phyloP scores from a whole-genome alignment of 2,113 vertebrate genomes.

The Labrus mixtus region DNA sequence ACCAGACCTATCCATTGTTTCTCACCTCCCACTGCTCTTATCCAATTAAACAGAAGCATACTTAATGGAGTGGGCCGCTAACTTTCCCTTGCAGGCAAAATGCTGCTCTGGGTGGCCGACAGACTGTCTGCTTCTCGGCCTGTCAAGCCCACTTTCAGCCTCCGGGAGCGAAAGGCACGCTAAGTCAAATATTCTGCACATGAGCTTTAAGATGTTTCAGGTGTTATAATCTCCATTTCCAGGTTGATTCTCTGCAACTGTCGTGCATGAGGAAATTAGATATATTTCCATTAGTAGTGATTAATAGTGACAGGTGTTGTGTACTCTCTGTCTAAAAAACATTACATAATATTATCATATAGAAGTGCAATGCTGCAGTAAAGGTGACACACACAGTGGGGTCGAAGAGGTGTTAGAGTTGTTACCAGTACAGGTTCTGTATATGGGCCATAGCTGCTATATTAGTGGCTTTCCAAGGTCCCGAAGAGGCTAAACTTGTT shows the following conservation, averaged over 20 bases:
- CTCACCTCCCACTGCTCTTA: constrained; percentile 43
- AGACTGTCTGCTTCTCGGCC: neutral
- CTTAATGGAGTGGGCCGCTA: constrained; percentile 26
- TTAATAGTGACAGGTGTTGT: neutral
- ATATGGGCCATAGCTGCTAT: constrained; percentile 39
- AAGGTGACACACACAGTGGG: neutral
- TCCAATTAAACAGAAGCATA: constrained; percentile 53
- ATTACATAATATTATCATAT: neutral
- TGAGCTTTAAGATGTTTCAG: neutral
- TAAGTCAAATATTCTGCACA: neutral
- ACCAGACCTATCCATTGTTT: constrained; percentile 14
- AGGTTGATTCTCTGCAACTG: neutral
- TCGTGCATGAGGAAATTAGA: neutral
- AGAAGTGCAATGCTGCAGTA: neutral
- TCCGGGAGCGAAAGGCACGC: too few relatives aligned
- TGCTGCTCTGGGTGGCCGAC: neutral
- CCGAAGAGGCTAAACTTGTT: constrained; percentile 61
- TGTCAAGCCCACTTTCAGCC: neutral
- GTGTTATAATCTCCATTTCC: neutral
- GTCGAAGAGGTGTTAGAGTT: constrained; percentile 30
- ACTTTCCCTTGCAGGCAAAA: constrained; percentile 40
- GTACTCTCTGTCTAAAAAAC: neutral
- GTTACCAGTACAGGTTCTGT: constrained; percentile 1
- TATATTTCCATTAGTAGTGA: too few relatives aligned
- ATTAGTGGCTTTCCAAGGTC: constrained; percentile 45